Base-by-base conservation (phyloP, 2,888 invertebrate species). In the Eledona agricola region DNA sequence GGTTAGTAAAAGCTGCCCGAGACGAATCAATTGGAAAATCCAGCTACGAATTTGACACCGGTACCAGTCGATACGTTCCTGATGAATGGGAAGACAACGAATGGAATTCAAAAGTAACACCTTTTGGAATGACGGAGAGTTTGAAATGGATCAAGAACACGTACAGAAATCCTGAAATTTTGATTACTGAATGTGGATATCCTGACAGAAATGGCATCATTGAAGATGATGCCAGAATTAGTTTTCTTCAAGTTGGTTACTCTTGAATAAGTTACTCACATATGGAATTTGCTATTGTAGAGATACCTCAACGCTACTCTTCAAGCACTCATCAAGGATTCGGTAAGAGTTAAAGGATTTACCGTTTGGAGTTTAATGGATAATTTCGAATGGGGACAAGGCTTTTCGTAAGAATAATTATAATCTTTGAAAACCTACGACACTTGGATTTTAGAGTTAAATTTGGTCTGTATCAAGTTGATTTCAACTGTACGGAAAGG, bases 391-490 rank as follows among this genome's bases (percentile, higher is more conserved):
- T 72, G 91, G 91, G 31, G 10, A 4, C 42, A 54, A 15, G 72
- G 71, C 32, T 72, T 67, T 49, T 58, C 56, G 70, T 72, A 64
- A 83, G 84, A 32, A n/a, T 11, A n/a, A 20, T 12, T 31, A 6
- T 2, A 40, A 10, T 25, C 3, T 11, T 15, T 26, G n/a, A n/a
- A n/a, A n/a, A n/a, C n/a, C n/a, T n/a, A n/a, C n/a, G n/a, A n/a
- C n/a, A n/a, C n/a, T 2, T 20, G 28, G 3, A 16, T 34, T 47
- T 80, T 81, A 87, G 86, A n/a, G 79, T 81, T 58, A 82, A 80
- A 67, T 89, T 87, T 72, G 90, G 90, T 2, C 62, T 90, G 0
- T 85, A 84, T 61, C 77, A 82, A 61, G 86, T 90, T 0, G 83
- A 90, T 68, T 87, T 86, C 67, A 70, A 75, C 1, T 81, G 81